Evolutionary conservation across 2,888 invertebrate genomes (phyloP).

Genomic region (Polydrusus pterygomalis): DNA sequence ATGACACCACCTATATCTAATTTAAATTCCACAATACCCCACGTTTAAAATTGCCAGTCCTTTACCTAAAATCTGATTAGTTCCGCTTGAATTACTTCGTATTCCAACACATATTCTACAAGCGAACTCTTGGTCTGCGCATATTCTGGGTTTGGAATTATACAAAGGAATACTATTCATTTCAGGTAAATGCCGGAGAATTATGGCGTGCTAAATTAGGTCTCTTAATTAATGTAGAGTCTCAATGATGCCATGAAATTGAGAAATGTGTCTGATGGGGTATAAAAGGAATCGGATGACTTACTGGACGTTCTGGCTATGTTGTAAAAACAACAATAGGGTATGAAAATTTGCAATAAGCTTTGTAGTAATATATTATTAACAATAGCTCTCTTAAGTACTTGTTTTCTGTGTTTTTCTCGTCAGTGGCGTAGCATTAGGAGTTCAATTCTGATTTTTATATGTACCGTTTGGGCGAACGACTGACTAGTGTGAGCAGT

Average conservation of each 20-base stretch:
- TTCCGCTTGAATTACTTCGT: conserved; percentile 4
- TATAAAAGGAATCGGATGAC: neutral
- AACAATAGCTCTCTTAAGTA: too few relatives aligned
- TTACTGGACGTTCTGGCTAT: too few relatives aligned
- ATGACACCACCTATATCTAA: neutral
- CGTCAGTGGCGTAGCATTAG: too few relatives aligned
- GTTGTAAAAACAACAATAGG: too few relatives aligned
- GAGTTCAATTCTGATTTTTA: too few relatives aligned
- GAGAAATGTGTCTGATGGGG: neutral
- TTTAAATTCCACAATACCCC: neutral
- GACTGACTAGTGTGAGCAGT: too few relatives aligned
- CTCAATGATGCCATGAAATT: conserved; percentile 7
- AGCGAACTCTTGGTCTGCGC: neutral
- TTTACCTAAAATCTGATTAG: conserved; percentile 1
- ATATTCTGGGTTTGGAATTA: conserved; percentile 7
- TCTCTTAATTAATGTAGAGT: conserved; percentile 15
- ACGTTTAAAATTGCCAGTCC: neutral
- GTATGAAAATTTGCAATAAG: too few relatives aligned
- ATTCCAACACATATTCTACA: conserved; percentile 13
- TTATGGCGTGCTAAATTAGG: conserved; percentile 1
- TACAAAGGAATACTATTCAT: conserved; percentile 27
- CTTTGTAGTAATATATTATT: too few relatives aligned
- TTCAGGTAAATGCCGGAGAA: conserved; percentile 8
- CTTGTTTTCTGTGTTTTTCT: too few relatives aligned
- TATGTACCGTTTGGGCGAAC: too few relatives aligned